Conservation (phyloP, 1,140 invertebrate genomes). For the Phocides pigmalion region DNA sequence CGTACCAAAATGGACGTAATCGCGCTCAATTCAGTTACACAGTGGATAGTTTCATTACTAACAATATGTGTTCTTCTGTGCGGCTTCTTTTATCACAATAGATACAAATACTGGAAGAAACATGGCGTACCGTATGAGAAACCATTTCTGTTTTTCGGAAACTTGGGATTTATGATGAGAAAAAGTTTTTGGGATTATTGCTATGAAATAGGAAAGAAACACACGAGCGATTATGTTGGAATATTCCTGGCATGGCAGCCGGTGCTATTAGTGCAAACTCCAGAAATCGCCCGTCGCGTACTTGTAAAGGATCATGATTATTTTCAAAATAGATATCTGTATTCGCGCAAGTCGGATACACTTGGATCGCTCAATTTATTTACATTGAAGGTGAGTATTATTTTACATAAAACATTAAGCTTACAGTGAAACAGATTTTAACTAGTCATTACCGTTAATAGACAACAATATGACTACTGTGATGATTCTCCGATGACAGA, state of each 20-base stretch:
- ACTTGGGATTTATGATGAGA: conserved; percentile 56
- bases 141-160: conserved; percentile 52
- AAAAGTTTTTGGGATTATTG: conserved; percentile 58
- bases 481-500: too few species aligned
- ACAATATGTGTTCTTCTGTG: conserved; percentile 17
- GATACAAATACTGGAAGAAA: conserved; percentile 58
- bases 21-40: background rate
- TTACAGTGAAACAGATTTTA: too few species aligned
- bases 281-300: conserved; percentile 55
- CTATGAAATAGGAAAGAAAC: conserved; percentile 47
- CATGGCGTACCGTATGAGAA: conserved; percentile 54
- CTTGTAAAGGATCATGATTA: conserved; percentile 58
- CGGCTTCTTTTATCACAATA: conserved; percentile 23
- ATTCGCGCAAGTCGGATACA: conserved; percentile 55
- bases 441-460: background rate
- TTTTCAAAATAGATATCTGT: conserved; percentile 61
- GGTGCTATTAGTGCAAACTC: conserved; percentile 54
- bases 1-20: conserved; percentile 2
- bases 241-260: conserved; percentile 59
- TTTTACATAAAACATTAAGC: too few species aligned
- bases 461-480: too few species aligned
- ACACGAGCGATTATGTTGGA: conserved; percentile 55
- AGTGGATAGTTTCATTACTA: conserved; percentile 11
- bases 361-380: conserved; percentile 67
- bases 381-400: conserved; percentile 58